Conservation (phyloP, 2,888 invertebrate genomes). For the Lycophotia porphyrea region DNA sequence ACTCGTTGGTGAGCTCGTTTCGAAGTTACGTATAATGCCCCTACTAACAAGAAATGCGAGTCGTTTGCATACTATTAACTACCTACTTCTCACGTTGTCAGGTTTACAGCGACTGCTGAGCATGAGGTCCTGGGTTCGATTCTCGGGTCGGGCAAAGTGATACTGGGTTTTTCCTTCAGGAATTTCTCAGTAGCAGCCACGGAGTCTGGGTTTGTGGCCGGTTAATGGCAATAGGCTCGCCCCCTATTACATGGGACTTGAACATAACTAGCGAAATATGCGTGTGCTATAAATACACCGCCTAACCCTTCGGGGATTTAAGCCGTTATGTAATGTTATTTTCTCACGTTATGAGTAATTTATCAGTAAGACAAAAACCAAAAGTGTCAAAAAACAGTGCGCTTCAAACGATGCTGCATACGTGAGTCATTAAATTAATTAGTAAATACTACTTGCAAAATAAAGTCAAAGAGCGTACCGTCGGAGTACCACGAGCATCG, state of each 20-base stretch:
- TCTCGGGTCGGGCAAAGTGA: too few species aligned
- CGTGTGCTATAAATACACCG: too few species aligned
- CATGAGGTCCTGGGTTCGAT: too few species aligned
- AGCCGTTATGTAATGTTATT: too few species aligned
- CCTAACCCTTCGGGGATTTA: too few species aligned
- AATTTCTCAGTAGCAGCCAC: too few species aligned
- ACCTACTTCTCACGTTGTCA: slow-evolving; percentile 17
- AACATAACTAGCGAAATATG: too few species aligned
- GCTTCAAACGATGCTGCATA: slow-evolving; percentile 23
- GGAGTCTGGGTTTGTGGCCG: too few species aligned
- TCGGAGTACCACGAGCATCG: slow-evolving; percentile 78
- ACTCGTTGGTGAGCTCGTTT: background rate
- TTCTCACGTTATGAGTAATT: background rate
- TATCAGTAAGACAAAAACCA: slow-evolving; percentile 18
- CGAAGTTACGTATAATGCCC: background rate
- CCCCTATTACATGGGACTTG: too few species aligned
- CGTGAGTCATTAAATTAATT: slow-evolving; percentile 46
- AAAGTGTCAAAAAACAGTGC: slow-evolving; percentile 22
- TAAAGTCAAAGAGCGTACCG: slow-evolving; percentile 72
- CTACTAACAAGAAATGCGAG: background rate
- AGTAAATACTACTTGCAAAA: slow-evolving; percentile 48
- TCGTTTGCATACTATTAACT: slow-evolving; percentile 20
- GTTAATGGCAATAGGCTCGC: too few species aligned
- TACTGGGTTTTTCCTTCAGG: too few species aligned
- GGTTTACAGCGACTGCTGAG: too few species aligned